Conservation (phyloP, 2,113 vertebrate species). For the Leucoraja erinaceus region DNA sequence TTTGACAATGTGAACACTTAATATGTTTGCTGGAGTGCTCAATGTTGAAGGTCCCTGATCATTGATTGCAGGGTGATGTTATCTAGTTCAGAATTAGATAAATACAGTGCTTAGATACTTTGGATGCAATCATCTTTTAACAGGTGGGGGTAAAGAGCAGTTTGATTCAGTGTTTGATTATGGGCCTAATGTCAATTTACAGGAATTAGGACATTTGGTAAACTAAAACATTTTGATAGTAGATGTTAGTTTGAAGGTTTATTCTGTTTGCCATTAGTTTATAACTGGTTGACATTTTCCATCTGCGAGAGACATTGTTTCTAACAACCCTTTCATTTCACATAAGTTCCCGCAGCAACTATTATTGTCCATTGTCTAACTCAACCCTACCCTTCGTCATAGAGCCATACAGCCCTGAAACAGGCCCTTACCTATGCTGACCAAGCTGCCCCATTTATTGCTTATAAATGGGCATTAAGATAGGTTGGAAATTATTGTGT, state of each 20-base stretch:
- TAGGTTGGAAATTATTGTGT: no score
- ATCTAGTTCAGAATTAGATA: neutral
- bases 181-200: no score
- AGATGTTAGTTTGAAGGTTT: neutral
- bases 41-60: neutral
- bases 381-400: no score
- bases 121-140: neutral
- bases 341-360: neutral
- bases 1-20: neutral
- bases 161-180: neutral
- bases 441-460: no score
- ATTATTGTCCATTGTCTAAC: no score
- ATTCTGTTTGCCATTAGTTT: neutral
- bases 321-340: neutral
- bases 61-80: neutral
- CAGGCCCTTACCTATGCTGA: no score
- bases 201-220: neutral
- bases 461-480: no score
- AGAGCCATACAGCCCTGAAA: no score
- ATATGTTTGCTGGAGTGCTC: neutral
- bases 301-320: neutral
- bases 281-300: no score
- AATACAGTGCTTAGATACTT: neutral
- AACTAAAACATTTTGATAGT: neutral
- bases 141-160: neutral